Evolutionary conservation across 2,888 invertebrate genomes (phyloP).

Genomic region (Onthophagus sagittarius): DNA sequence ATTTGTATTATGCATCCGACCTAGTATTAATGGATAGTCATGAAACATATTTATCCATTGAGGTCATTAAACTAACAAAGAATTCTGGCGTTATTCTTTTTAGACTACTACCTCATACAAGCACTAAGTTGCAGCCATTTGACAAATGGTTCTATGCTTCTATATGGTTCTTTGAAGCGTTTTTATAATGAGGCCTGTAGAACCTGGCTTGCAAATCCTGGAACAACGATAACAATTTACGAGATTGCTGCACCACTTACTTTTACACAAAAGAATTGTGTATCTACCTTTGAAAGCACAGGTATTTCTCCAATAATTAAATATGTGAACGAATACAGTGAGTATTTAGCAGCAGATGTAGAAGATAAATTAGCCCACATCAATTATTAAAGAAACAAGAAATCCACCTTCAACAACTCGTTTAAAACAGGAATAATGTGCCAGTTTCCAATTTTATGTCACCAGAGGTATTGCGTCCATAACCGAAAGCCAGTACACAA

Average conservation of each 20-base stretch:
- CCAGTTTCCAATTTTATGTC: background rate
- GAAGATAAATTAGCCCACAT: background rate
- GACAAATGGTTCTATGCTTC: no score
- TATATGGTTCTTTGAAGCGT: no score
- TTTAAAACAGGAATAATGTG: background rate
- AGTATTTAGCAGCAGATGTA: slow-evolving; percentile 15
- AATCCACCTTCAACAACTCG: no score
- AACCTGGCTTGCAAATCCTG: slow-evolving; percentile 6
- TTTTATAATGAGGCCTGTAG: no score
- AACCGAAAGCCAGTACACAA: slow-evolving; percentile 8
- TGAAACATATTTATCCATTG: slow-evolving; percentile 13
- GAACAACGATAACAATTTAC: slow-evolving; percentile 20
- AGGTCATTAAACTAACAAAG: slow-evolving; percentile 16
- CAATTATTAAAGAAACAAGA: no score
- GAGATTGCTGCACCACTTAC: slow-evolving; percentile 19
- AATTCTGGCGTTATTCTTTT: slow-evolving; percentile 4
- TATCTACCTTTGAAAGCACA: slow-evolving; percentile 10
- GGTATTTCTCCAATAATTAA: slow-evolving; percentile 17
- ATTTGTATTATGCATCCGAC: slow-evolving; percentile 8
- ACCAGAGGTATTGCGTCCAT: slow-evolving; percentile 5
- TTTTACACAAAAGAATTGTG: slow-evolving; percentile 13
- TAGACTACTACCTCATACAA: slow-evolving; percentile 14
- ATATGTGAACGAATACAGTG: slow-evolving; percentile 13
- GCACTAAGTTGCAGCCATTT: background rate
- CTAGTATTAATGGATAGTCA: slow-evolving; percentile 15